A percentile compares a stretch with the other conserved stretches of the same genome.
Conservation (phyloP, 1,140 invertebrate species). For the Leptopilina clavipes region DNA sequence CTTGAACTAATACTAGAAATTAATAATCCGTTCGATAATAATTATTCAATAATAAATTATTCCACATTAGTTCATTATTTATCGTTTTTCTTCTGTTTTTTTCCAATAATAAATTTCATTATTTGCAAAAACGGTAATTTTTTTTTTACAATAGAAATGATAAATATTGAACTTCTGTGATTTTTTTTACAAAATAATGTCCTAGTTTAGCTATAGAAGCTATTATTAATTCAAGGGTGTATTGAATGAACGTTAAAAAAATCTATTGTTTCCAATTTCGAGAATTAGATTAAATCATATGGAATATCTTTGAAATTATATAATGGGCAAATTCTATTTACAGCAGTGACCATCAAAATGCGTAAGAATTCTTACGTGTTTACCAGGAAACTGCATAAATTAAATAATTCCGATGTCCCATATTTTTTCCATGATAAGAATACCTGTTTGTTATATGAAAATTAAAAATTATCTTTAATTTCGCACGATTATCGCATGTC, state of each 20-base stretch:
- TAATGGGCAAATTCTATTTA: slow-evolving; percentile 4
- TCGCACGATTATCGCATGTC: no score
- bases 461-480: background rate
- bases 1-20: no score
- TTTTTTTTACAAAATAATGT: background rate
- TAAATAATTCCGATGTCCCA: slow-evolving; percentile 7
- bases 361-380: slow-evolving; percentile 8
- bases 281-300: background rate
- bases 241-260: background rate
- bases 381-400: slow-evolving; percentile 1
- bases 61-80: no score
- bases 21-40: no score
- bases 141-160: no score
- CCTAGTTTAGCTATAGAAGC: background rate
- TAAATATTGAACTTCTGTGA: background rate
- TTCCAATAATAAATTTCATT: no score
- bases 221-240: background rate
- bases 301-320: background rate
- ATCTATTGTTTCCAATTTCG: background rate
- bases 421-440: background rate
- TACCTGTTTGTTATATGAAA: background rate
- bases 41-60: no score
- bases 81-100: no score
- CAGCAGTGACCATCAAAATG: background rate
- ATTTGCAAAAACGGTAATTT: no score